phyloP scores from a whole-genome alignment of 1,140 invertebrate genomes.

The Drosophila serrata region DNA sequence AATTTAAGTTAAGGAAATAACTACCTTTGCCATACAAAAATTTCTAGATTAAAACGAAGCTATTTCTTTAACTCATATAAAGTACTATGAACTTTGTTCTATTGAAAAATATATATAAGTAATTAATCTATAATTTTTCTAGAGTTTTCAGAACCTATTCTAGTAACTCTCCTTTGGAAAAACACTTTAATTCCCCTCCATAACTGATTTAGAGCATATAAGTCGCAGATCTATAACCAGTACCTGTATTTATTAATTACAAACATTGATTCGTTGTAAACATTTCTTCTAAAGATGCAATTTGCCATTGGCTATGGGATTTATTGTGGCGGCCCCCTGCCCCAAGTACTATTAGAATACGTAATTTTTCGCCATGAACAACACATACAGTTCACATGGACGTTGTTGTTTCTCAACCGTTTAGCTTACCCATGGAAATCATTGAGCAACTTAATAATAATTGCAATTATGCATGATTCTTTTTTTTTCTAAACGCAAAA shows the following conservation, averaged over 20 bases:
- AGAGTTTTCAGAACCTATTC: neutral
- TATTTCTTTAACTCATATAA: too few relatives aligned
- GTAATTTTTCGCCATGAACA: constrained; percentile 45
- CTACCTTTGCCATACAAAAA: too few relatives aligned
- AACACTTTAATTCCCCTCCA: neutral
- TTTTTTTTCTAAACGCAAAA: constrained; percentile 28
- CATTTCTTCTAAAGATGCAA: neutral
- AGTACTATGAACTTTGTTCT: too few relatives aligned
- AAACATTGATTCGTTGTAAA: too few relatives aligned
- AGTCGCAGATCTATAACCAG: neutral
- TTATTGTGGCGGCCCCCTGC: neutral
- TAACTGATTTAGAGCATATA: neutral
- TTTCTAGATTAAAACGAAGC: too few relatives aligned
- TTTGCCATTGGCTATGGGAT: neutral
- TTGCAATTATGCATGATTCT: constrained; percentile 67
- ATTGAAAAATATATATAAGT: too few relatives aligned
- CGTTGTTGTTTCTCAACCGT: constrained; percentile 38
- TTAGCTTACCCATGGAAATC: constrained; percentile 49
- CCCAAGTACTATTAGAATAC: constrained; percentile 15
- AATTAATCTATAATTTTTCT: neutral
- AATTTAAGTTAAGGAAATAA: neutral
- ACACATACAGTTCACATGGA: constrained; percentile 13
- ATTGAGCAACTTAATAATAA: constrained; percentile 65
- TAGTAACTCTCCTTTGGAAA: too few relatives aligned
- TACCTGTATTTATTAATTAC: neutral